These are phyloP conservation scores for Orientallactaga bullata DNA, from an alignment of 2,113 vertebrate species.

Conservation along the genomic window DNA sequence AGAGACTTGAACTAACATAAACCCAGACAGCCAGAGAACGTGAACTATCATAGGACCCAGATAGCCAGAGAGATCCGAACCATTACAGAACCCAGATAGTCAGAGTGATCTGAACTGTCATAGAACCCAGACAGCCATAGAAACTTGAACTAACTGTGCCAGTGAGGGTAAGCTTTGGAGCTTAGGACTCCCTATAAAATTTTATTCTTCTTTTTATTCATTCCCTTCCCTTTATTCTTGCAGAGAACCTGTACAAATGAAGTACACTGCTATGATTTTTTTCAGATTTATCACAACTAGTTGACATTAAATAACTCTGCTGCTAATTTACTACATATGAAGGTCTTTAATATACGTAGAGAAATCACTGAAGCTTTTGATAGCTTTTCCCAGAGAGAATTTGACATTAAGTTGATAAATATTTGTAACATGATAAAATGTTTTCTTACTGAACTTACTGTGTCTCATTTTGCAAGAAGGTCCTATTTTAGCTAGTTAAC, in stretches of 20 bases:
- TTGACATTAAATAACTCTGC: not conserved
- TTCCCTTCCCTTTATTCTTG: constrained; percentile 27
- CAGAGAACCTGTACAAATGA: not conserved
- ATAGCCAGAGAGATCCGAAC: too few species aligned
- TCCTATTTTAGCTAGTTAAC: not conserved
- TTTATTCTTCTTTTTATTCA: constrained; percentile 37
- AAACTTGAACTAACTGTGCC: not conserved
- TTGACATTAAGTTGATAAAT: constrained; percentile 31
- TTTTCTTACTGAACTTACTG: constrained; percentile 7
- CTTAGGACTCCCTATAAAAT: not conserved
- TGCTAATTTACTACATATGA: constrained; percentile 6
- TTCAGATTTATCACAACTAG: not conserved
- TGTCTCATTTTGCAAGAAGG: not conserved
- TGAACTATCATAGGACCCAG: not conserved
- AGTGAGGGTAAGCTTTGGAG: not conserved
- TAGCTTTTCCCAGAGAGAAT: constrained; percentile 23
- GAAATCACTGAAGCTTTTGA: not conserved
- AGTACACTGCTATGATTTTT: not conserved
- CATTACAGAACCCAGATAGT: too few species aligned
- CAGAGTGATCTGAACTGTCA: not conserved
- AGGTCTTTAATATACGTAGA: not conserved
- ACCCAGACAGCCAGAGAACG: not conserved
- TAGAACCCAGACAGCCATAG: not conserved
- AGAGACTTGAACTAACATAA: too few species aligned
- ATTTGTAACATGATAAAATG: not conserved